Conservation (phyloP, 2,113 vertebrate genomes). For the Enhydra lutris region DNA sequence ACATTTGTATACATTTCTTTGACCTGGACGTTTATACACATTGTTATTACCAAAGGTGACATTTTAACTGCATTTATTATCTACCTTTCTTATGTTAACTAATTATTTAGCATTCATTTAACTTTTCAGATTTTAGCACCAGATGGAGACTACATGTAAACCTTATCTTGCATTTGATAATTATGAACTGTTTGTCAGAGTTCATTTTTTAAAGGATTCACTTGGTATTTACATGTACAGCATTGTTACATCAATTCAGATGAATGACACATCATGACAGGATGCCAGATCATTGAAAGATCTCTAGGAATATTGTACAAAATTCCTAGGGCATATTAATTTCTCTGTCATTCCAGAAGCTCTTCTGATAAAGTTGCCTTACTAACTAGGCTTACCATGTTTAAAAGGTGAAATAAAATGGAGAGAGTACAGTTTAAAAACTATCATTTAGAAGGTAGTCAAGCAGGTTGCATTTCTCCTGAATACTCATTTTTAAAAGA, state of each 20-base stretch:
- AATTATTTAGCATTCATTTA: background rate
- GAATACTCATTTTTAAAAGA: background rate
- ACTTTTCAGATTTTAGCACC: background rate
- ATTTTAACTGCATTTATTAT: background rate
- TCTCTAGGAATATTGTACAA: background rate
- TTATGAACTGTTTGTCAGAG: background rate
- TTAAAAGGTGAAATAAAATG: background rate
- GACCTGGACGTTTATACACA: background rate
- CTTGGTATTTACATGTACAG: background rate
- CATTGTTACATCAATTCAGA: background rate
- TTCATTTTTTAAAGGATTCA: background rate
- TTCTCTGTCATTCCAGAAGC: background rate
- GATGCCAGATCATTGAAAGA: background rate
- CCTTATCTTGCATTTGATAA: background rate
- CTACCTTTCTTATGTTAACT: background rate
- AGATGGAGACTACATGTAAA: background rate
- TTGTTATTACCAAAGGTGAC: background rate
- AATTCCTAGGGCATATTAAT: background rate
- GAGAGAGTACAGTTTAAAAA: background rate
- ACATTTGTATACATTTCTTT: background rate
- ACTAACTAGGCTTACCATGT: slow-evolving; percentile 23
- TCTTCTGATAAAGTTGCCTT: background rate
- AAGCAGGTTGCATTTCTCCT: background rate
- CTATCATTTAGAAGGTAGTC: background rate
- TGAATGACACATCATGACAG: background rate